Evolutionary conservation across 2,888 invertebrate species (phyloP), one percentile per base, ranked within the genome.

Genomic region (Euclidia mi): DNA sequence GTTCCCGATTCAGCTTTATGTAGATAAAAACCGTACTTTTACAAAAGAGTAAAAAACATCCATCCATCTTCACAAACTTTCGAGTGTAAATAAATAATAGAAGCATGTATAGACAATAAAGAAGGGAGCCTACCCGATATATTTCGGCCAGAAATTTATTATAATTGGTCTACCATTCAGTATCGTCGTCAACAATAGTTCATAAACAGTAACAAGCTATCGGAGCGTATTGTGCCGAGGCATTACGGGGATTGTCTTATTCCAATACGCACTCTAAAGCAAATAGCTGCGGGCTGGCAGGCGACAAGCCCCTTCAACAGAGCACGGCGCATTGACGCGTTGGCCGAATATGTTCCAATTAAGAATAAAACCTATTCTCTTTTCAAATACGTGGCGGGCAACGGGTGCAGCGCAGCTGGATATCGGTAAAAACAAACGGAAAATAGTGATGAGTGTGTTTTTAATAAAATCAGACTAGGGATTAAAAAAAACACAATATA

Each of bases 341-440:
- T 83, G 50, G 56, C 40, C 84, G 90, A 93, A 93, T 92, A 92
- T 93, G 91, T 89, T 91, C 91, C 92, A 93, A 93, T 92, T 93
- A 92, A 89, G 90, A 90, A 82, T 74, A 76, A 76, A 81, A 78
- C 40, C 66, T 76, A 72, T 81, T 85, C 76, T 68, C 68, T 80
- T 79, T 87, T 84, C 40, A 59, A 82, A 81, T 73, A 57, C 66
- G 74, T 75, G 66, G 67, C 71, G 77, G 75, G 81, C 84, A 86
- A 81, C 80, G 76, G 70, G 70, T 75, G 77, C 68, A 56, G 28
- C 79, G 45, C 85, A 71, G 83, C 82, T 68, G 81, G 83, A 74
- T 78, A 35, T 66, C 53, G 47, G 42, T 40, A 43, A 59, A 45
- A 68, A 60, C 65, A 65, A 65, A 59, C 49, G 57, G 25, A 2